Percentiles rank a stretch among this genome's conserved stretches.
Conservation (phyloP, 2,797 vertebrate genomes). For the Esox lucius region DNA sequence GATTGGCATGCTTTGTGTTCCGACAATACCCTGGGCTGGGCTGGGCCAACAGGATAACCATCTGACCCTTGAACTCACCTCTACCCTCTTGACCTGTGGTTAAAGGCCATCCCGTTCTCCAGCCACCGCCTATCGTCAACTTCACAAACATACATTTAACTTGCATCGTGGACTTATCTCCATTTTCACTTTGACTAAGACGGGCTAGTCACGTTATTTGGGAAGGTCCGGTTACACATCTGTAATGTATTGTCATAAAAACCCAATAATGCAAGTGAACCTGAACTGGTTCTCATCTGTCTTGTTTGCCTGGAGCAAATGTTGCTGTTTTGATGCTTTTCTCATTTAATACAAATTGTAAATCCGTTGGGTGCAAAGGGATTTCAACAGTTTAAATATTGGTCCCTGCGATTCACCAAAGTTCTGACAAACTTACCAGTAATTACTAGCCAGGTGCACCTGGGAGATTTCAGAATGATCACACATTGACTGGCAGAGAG, state of each 20-base stretch:
- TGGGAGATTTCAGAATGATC: slow-evolving; percentile 8
- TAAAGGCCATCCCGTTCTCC: neutral
- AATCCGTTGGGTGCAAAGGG: too few relatives aligned
- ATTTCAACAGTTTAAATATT: too few relatives aligned
- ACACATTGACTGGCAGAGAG: neutral
- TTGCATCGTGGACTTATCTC: neutral
- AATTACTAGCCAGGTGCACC: neutral
- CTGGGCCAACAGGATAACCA: slow-evolving; percentile 37
- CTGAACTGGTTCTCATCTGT: too few relatives aligned
- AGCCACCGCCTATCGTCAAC: neutral
- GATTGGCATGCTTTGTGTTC: slow-evolving; percentile 58
- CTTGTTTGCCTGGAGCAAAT: too few relatives aligned
- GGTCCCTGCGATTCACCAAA: neutral
- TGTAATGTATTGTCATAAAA: too few relatives aligned
- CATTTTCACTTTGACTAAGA: neutral
- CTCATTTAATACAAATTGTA: too few relatives aligned
- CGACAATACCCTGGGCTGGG: slow-evolving; percentile 61
- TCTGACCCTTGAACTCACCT: slow-evolving; percentile 58
- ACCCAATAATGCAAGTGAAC: too few relatives aligned
- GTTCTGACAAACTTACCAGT: neutral
- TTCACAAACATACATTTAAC: neutral
- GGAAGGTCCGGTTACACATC: too few relatives aligned
- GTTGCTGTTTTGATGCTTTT: too few relatives aligned
- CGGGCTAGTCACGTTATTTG: too few relatives aligned
- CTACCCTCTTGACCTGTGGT: neutral